These are phyloP conservation scores for Halcyon smyrnensis DNA, from an alignment of 2,797 vertebrate genomes.

Conservation along the genomic window DNA sequence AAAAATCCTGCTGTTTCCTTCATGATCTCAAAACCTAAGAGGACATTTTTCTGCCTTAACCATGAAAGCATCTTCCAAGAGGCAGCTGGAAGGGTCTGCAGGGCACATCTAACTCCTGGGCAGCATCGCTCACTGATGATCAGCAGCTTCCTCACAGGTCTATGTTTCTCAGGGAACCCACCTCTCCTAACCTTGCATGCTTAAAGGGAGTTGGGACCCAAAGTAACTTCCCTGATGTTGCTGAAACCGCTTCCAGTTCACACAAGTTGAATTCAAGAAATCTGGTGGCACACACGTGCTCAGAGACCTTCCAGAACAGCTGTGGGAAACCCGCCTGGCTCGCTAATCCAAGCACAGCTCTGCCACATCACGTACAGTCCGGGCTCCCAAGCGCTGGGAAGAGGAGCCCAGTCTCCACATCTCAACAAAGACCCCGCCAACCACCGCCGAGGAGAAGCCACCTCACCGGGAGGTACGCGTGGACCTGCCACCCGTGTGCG, in stretches of 20 bases:
- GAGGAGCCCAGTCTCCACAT: rapidly evolving
- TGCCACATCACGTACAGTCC: rapidly evolving
- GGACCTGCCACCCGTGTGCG: not conserved
- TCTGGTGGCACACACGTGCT: not conserved
- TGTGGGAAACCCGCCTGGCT: rapidly evolving
- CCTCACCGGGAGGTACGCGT: rapidly evolving
- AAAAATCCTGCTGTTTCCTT: not conserved
- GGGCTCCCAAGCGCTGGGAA: not conserved
- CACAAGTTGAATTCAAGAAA: not conserved
- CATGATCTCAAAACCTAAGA: not conserved
- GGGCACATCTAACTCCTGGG: not conserved
- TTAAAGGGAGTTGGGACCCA: not conserved
- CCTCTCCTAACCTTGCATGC: rapidly evolving
- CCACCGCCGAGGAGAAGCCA: not conserved
- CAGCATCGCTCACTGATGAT: rapidly evolving
- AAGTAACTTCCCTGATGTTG: not conserved
- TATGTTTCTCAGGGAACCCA: rapidly evolving
- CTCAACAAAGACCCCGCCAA: rapidly evolving
- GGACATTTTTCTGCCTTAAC: not conserved
- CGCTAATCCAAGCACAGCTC: rapidly evolving
- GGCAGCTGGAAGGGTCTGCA: not conserved
- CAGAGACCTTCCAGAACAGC: not conserved
- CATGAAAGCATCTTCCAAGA: not conserved
- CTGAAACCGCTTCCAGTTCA: not conserved
- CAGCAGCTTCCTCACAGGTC: not conserved